Evolutionary conservation across 2,888 invertebrate species (phyloP).

Genomic region (Trisateles emortualis): DNA sequence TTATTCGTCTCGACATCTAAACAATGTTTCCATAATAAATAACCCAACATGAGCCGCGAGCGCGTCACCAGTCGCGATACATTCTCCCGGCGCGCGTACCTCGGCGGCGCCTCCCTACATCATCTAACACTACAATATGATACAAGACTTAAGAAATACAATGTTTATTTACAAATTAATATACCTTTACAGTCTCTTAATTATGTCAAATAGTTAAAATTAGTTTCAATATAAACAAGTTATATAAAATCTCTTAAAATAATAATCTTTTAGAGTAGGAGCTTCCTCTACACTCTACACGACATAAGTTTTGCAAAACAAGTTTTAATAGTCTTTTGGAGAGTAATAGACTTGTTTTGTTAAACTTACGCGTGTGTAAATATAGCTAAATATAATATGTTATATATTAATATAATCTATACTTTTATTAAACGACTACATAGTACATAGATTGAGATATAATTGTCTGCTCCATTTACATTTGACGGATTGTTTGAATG

Average conservation of each 20-base stretch:
- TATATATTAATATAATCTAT: no score
- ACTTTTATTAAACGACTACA: no score
- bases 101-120: slow-evolving; percentile 13
- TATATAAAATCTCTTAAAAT: slow-evolving; percentile 16
- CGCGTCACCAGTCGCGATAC: slow-evolving; percentile 23
- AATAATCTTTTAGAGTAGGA: slow-evolving; percentile 19
- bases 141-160: slow-evolving; percentile 31
- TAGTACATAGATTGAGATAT: no score
- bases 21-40: slow-evolving; percentile 42
- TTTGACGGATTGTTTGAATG: no score
- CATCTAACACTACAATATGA: slow-evolving; percentile 29
- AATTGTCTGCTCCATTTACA: no score
- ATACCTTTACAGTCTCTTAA: slow-evolving; percentile 47
- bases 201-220: slow-evolving; percentile 25
- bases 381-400: no score
- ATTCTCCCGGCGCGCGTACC: slow-evolving; percentile 18
- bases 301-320: no score
- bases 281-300: no score
- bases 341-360: no score
- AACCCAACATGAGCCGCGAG: slow-evolving; percentile 34
- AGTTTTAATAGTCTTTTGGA: no score
- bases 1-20: slow-evolving; percentile 43
- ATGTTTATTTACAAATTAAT: slow-evolving; percentile 39
- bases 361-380: no score
- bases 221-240: slow-evolving; percentile 12